A percentile compares a stretch with the other conserved stretches of the same genome.
phyloP scores from a whole-genome alignment of 1,140 invertebrate species.

The Lethrus apterus region DNA sequence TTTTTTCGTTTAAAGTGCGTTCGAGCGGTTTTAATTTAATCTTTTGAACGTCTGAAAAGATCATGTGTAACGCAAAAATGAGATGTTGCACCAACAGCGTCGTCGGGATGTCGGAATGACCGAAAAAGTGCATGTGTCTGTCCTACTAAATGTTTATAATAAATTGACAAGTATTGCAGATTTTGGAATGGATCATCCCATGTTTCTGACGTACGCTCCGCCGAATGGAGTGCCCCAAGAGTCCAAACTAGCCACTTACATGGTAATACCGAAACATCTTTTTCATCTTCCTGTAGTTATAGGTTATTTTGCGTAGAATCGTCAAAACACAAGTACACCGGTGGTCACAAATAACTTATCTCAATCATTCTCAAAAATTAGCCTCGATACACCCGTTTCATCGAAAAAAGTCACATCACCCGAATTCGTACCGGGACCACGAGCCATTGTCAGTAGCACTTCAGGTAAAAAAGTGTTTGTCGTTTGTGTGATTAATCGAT shows the following conservation, averaged over 20 bases:
- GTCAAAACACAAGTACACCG: constrained; percentile 47
- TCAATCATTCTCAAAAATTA: constrained; percentile 51
- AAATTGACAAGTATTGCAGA: too few relatives aligned
- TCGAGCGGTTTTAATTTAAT: too few relatives aligned
- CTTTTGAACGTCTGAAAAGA: too few relatives aligned
- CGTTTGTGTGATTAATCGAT: constrained; percentile 1
- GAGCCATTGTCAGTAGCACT: constrained; percentile 20
- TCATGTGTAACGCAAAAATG: too few relatives aligned
- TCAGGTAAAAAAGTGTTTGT: constrained; percentile 22
- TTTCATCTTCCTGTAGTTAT: background rate
- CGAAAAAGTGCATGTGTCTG: too few relatives aligned
- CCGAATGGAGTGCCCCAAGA: constrained; percentile 73
- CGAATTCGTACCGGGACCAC: constrained; percentile 42
- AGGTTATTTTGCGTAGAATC: constrained; percentile 43
- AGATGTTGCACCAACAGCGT: too few relatives aligned
- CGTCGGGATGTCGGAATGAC: too few relatives aligned
- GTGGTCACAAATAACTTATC: constrained; percentile 44
- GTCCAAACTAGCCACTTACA: constrained; percentile 77
- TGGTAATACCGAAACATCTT: constrained; percentile 54
- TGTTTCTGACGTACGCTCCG: constrained; percentile 40
- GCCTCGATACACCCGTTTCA: constrained; percentile 47
- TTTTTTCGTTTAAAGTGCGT: too few relatives aligned
- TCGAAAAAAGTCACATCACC: constrained; percentile 46
- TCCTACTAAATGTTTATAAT: too few relatives aligned
- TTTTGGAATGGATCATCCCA: constrained; percentile 32